These are phyloP conservation scores for Amazona guildingii DNA, from an alignment of 2,113 vertebrate genomes.

Conservation along the genomic window DNA sequence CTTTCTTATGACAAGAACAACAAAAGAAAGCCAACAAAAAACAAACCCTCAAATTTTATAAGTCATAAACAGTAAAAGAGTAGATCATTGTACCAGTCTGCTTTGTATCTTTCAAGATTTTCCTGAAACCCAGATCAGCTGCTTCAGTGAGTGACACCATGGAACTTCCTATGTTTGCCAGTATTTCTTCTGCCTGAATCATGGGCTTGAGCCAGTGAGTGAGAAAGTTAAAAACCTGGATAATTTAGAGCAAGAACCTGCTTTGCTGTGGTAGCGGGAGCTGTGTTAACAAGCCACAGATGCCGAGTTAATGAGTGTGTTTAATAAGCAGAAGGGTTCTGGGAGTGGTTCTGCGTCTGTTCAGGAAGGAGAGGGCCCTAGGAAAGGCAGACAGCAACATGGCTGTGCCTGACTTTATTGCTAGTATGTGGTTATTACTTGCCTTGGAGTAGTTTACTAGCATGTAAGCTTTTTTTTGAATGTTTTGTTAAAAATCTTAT, in stretches of 20 bases:
- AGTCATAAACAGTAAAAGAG: background rate
- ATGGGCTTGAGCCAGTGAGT: background rate
- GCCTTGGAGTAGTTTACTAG: background rate
- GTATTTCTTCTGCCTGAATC: background rate
- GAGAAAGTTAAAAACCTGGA: background rate
- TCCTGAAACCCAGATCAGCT: background rate
- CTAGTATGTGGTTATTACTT: background rate
- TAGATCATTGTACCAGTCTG: background rate
- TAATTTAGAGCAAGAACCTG: background rate
- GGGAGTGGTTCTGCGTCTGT: background rate
- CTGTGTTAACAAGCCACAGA: background rate
- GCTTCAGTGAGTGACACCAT: background rate
- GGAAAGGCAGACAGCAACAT: background rate
- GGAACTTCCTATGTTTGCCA: background rate
- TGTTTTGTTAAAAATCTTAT: background rate
- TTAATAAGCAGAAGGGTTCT: background rate
- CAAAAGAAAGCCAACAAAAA: background rate
- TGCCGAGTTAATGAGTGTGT: background rate
- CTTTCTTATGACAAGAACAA: background rate
- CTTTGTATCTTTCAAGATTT: background rate
- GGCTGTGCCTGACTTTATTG: background rate
- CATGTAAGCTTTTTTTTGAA: background rate
- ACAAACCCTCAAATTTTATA: background rate
- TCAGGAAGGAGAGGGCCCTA: background rate
- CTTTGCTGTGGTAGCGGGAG: background rate